Evolutionary conservation across 2,888 invertebrate genomes (phyloP).

Genomic region (Thalpophila matura): DNA sequence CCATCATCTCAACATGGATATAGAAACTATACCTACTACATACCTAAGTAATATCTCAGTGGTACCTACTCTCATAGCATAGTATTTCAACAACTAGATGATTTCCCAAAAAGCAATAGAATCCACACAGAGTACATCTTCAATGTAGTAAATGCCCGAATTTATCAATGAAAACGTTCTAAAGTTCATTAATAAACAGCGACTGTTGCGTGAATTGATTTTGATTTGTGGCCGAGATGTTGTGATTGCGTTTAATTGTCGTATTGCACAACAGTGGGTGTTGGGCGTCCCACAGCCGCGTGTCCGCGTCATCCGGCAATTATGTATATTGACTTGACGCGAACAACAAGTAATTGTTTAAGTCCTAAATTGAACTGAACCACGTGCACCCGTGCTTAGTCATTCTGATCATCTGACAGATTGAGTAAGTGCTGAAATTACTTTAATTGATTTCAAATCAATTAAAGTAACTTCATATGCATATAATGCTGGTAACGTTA

Average conservation of each 20-base stretch:
- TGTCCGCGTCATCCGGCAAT: slow-evolving; percentile 61
- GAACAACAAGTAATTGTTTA: slow-evolving; percentile 70
- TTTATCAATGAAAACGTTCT: slow-evolving; percentile 39
- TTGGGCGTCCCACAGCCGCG: slow-evolving; percentile 58
- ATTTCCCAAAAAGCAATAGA: too few species aligned
- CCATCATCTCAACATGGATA: too few species aligned
- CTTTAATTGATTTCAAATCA: slow-evolving; percentile 44
- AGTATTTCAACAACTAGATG: too few species aligned
- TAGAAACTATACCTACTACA: too few species aligned
- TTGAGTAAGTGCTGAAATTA: slow-evolving; percentile 49
- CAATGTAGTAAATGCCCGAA: too few species aligned
- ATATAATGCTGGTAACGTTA: too few species aligned
- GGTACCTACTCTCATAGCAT: too few species aligned
- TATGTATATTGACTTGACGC: slow-evolving; percentile 68
- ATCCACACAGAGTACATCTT: too few species aligned
- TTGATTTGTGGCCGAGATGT: slow-evolving; percentile 74
- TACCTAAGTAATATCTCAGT: too few species aligned
- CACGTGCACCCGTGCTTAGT: slow-evolving; percentile 60
- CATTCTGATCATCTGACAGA: slow-evolving; percentile 52
- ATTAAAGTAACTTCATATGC: too few species aligned
- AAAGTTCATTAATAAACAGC: slow-evolving; percentile 33
- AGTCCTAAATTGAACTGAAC: slow-evolving; percentile 67
- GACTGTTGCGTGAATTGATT: slow-evolving; percentile 69
- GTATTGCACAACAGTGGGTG: slow-evolving; percentile 73
- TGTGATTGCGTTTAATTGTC: slow-evolving; percentile 76